These are phyloP conservation scores for Macrotis lagotis DNA, from an alignment of 2,113 vertebrate species.

Conservation along the genomic window DNA sequence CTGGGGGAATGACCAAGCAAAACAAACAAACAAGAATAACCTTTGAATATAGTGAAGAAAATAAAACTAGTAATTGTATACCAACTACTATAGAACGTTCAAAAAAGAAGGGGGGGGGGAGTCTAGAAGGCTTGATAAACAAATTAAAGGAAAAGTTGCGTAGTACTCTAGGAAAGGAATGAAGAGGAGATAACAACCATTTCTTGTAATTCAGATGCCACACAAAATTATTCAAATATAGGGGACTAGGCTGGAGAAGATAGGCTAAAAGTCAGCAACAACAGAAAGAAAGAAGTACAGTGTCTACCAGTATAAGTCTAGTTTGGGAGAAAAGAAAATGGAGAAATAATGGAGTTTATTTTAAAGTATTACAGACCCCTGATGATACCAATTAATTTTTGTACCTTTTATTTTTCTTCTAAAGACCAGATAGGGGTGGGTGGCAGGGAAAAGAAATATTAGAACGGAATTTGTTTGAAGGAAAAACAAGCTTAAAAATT, in stretches of 20 bases:
- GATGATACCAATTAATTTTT: neutral
- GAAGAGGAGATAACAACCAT: neutral
- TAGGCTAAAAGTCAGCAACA: neutral
- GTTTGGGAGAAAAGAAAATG: neutral
- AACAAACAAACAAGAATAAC: neutral
- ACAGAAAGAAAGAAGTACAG: neutral
- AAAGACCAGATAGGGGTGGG: neutral
- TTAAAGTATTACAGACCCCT: neutral
- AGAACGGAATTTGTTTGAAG: neutral
- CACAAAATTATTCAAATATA: neutral
- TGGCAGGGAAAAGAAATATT: neutral
- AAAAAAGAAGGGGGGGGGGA: neutral
- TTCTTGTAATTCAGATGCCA: neutral
- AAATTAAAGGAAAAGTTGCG: neutral
- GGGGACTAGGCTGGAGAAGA: neutral
- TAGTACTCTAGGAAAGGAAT: neutral
- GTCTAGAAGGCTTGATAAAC: neutral
- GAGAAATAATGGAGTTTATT: neutral
- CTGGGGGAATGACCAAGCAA: neutral
- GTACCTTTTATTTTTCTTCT: neutral
- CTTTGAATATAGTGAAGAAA: neutral
- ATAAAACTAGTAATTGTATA: neutral
- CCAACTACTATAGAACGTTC: neutral
- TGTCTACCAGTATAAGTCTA: neutral
- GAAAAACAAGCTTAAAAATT: neutral